Conservation (phyloP, 1,140 invertebrate genomes). For the Bombus pascuorum region DNA sequence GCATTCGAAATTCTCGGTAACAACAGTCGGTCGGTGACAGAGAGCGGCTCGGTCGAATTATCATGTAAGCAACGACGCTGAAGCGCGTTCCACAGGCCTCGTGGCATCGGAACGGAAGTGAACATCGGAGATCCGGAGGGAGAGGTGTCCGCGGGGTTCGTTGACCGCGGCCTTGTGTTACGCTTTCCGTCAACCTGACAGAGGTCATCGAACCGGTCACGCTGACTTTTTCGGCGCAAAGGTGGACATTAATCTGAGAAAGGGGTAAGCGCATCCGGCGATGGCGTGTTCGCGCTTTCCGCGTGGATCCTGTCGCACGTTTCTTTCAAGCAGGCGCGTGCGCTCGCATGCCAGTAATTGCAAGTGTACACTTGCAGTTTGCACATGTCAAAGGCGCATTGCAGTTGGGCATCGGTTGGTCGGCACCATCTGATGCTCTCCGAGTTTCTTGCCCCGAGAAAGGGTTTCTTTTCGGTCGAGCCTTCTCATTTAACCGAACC, state of each 20-base stretch:
- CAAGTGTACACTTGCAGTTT: slow-evolving; percentile 49
- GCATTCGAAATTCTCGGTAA: neutral
- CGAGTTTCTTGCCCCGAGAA: neutral
- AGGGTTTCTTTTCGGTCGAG: slow-evolving; percentile 4
- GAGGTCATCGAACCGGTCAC: slow-evolving; percentile 63
- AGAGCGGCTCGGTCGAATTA: neutral
- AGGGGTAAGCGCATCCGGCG: slow-evolving; percentile 61
- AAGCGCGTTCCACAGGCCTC: slow-evolving; percentile 1
- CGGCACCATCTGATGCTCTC: slow-evolving; percentile 32
- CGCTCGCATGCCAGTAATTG: slow-evolving; percentile 47
- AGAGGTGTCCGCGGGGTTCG: slow-evolving; percentile 26
- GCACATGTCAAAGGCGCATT: slow-evolving; percentile 48
- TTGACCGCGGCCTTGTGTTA: slow-evolving; percentile 26
- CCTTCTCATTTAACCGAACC: neutral
- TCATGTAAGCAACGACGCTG: neutral
- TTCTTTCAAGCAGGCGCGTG: slow-evolving; percentile 34
- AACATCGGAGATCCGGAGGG: slow-evolving; percentile 15
- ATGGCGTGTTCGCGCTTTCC: slow-evolving; percentile 64
- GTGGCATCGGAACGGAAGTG: slow-evolving; percentile 28
- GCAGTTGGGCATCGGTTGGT: slow-evolving; percentile 35
- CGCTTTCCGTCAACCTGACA: slow-evolving; percentile 43
- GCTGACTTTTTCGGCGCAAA: slow-evolving; percentile 48
- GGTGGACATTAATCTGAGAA: slow-evolving; percentile 65
- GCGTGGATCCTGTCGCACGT: slow-evolving; percentile 30
- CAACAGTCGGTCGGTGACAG: slow-evolving; percentile 2